Percentiles rank a stretch among this genome's conserved stretches.
phyloP scores from a whole-genome alignment of 1,140 invertebrate genomes.

The Plodia interpunctella region DNA sequence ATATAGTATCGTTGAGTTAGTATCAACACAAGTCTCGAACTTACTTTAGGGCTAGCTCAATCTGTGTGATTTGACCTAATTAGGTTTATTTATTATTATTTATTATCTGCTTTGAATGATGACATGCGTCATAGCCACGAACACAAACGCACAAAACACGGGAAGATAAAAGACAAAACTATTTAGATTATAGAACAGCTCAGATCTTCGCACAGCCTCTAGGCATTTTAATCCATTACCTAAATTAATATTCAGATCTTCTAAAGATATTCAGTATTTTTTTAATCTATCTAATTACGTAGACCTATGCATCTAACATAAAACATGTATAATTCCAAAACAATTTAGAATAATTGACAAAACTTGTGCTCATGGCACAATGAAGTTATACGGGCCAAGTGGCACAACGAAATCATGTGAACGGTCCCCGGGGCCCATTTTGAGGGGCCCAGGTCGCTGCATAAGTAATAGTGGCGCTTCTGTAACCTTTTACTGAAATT shows the following conservation, averaged over 20 bases:
- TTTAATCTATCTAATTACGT: too few relatives aligned
- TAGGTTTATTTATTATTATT: too few relatives aligned
- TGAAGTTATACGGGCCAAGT: slow-evolving; percentile 14
- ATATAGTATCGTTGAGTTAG: too few relatives aligned
- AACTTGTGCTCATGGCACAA: neutral
- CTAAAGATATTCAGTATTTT: too few relatives aligned
- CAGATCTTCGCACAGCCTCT: slow-evolving; percentile 52
- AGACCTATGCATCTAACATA: neutral
- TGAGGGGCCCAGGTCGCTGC: slow-evolving; percentile 15
- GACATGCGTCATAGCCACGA: too few relatives aligned
- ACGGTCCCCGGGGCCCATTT: slow-evolving; percentile 11
- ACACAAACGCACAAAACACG: too few relatives aligned
- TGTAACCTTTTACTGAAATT: slow-evolving; percentile 22
- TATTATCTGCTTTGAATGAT: too few relatives aligned
- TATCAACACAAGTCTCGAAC: too few relatives aligned
- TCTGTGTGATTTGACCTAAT: too few relatives aligned
- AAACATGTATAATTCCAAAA: too few relatives aligned
- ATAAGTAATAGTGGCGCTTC: slow-evolving; percentile 20
- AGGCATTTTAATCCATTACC: slow-evolving; percentile 70
- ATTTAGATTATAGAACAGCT: neutral
- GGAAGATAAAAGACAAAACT: too few relatives aligned
- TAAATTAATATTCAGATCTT: slow-evolving; percentile 73
- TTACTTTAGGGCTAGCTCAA: too few relatives aligned
- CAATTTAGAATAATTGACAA: slow-evolving; percentile 22
- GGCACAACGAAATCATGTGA: slow-evolving; percentile 19